Evolutionary conservation across 2,113 vertebrate genomes (phyloP).

Genomic region (Coryphaenoides rupestris): DNA sequence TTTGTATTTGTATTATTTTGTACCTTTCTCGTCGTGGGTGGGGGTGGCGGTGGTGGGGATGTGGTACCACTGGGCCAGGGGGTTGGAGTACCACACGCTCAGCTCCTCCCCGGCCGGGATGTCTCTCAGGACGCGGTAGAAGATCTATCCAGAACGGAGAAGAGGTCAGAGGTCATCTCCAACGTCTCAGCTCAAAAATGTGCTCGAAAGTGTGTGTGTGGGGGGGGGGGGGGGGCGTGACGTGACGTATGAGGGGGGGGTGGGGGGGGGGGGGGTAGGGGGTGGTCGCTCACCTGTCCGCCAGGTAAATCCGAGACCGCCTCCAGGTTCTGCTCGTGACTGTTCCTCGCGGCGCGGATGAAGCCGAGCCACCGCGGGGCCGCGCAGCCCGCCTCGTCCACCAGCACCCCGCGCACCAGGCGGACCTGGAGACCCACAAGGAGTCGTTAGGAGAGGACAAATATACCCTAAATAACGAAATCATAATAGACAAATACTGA

Average conservation of each 20-base stretch:
- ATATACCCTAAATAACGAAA: background rate
- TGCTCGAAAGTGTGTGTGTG: no score
- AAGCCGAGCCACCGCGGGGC: slow-evolving; percentile 93
- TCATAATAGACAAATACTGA: background rate
- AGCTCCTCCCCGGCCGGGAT: slow-evolving; percentile 93
- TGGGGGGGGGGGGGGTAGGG: no score
- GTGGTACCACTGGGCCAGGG: slow-evolving; percentile 94
- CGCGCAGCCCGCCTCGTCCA: slow-evolving; percentile 88
- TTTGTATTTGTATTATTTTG: slow-evolving; percentile 5
- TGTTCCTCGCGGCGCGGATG: slow-evolving; percentile 91
- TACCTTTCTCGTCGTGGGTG: slow-evolving; percentile 98
- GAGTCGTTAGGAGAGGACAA: no score
- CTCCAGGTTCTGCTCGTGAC: slow-evolving; percentile 93
- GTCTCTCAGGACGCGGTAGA: slow-evolving; percentile 87
- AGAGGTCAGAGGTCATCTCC: background rate
- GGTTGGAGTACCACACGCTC: slow-evolving; percentile 93
- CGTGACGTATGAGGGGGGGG: no score
- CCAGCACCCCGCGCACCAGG: slow-evolving; percentile 87
- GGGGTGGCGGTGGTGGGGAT: slow-evolving; percentile 92
- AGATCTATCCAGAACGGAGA: slow-evolving; percentile 75
- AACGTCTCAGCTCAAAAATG: background rate
- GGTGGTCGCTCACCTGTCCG: slow-evolving; percentile 89
- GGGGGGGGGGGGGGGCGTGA: no score
- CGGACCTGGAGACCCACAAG: slow-evolving; percentile 73
- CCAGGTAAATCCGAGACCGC: slow-evolving; percentile 92